A percentile compares a stretch with the other conserved stretches of the same genome.
Evolutionary conservation across 2,113 vertebrate genomes (phyloP).

Genomic region (Donacobius atricapilla): DNA sequence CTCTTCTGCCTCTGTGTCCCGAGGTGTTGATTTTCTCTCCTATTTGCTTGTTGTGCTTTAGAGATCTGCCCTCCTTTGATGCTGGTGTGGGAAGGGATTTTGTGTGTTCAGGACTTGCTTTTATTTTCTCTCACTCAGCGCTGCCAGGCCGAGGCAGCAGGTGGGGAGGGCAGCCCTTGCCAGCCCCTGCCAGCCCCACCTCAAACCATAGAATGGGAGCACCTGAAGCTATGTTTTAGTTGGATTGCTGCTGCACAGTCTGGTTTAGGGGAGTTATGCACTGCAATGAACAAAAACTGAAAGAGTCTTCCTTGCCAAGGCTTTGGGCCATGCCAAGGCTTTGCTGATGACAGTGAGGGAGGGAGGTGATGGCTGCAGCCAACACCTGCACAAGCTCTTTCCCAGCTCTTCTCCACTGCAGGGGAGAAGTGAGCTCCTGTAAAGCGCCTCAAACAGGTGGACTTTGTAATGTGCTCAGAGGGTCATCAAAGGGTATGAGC

Average conservation of each 20-base stretch:
- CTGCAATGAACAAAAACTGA: not conserved
- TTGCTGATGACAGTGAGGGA: not conserved
- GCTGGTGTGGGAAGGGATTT: conserved; percentile 10
- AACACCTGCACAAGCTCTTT: not conserved
- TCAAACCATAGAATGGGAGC: not conserved
- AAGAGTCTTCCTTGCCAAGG: not conserved
- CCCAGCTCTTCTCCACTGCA: not conserved
- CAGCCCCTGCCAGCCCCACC: conserved; percentile 53
- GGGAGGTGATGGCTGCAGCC: not conserved
- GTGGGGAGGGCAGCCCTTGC: conserved; percentile 24
- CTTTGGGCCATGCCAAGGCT: not conserved
- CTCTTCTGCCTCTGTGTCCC: not conserved
- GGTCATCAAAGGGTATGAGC: not conserved
- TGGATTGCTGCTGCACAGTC: not conserved
- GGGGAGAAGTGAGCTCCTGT: not conserved
- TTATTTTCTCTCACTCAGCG: not conserved
- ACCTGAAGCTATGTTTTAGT: conserved; percentile 37
- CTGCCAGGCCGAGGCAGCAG: not conserved
- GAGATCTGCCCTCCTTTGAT: conserved; percentile 24
- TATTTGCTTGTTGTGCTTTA: not conserved
- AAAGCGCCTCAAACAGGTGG: not conserved
- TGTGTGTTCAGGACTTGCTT: not conserved
- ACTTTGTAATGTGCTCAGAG: not conserved
- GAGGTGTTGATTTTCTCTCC: conserved; percentile 36
- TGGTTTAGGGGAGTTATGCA: not conserved